Evolutionary conservation across 2,888 invertebrate genomes (phyloP).

Genomic region (Siphonodentalium dalli): DNA sequence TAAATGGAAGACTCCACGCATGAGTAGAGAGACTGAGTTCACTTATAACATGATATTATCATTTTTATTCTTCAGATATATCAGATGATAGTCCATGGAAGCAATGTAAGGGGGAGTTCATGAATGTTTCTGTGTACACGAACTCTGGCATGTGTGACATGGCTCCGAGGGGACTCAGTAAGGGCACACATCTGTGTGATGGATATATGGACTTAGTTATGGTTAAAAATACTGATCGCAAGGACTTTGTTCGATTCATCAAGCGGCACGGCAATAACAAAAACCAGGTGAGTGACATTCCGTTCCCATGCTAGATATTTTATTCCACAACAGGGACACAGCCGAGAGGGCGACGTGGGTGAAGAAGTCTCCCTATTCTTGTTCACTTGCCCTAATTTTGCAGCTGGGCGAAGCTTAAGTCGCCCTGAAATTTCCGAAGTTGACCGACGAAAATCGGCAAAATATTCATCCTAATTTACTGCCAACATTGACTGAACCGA

Average conservation of each 20-base stretch:
- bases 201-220: conserved; percentile 58
- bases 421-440: too few relatives aligned
- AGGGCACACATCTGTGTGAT: conserved; percentile 57
- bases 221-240: conserved; percentile 49
- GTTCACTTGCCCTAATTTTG: too few relatives aligned
- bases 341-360: too few relatives aligned
- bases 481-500: too few relatives aligned
- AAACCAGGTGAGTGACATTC: conserved; percentile 48
- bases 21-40: too few relatives aligned
- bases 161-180: conserved; percentile 58
- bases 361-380: too few relatives aligned
- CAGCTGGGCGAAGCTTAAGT: too few relatives aligned
- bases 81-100: conserved; percentile 48
- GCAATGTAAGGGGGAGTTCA: conserved; percentile 48
- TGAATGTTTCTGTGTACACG: conserved; percentile 51
- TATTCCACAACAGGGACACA: background rate
- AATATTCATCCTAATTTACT: too few relatives aligned
- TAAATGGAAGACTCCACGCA: too few relatives aligned
- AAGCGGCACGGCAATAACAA: conserved; percentile 57
- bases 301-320: background rate
- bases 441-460: too few relatives aligned
- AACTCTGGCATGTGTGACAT: conserved; percentile 48
- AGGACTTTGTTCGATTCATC: conserved; percentile 56
- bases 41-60: background rate
- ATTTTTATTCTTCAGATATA: conserved; percentile 35